Conservation (phyloP, 2,797 vertebrate genomes). For the Dipus sagitta region DNA sequence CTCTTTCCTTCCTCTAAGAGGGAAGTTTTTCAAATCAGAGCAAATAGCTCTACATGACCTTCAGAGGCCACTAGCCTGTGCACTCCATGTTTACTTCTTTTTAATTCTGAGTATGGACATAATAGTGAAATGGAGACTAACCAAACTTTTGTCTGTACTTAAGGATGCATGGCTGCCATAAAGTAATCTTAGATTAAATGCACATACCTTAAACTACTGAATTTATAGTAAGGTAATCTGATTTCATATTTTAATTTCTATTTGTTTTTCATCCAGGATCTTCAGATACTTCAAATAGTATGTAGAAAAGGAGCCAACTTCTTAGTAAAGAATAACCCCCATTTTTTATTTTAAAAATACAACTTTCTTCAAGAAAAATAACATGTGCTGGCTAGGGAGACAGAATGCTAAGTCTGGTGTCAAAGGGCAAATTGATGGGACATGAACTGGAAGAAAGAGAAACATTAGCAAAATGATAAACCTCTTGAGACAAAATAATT, state of each 20-base stretch:
- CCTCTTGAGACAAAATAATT: slow-evolving; percentile 45
- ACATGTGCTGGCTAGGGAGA: background rate
- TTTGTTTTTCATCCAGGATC: background rate
- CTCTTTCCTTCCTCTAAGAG: background rate
- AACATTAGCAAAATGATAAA: slow-evolving; percentile 47
- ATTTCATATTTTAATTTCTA: background rate
- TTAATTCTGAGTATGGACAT: background rate
- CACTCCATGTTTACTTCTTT: background rate
- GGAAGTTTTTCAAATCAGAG: background rate
- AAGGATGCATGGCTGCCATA: background rate
- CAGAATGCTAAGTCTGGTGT: background rate
- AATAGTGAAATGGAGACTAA: background rate
- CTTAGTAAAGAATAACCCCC: background rate
- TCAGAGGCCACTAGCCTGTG: background rate
- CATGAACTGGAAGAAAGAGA: slow-evolving; percentile 26
- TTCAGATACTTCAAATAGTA: slow-evolving; percentile 4
- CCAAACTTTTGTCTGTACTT: slow-evolving; percentile 6
- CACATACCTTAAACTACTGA: background rate
- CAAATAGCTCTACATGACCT: background rate
- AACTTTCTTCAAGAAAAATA: slow-evolving; percentile 48
- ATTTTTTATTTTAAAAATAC: background rate
- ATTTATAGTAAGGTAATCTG: background rate
- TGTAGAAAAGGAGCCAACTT: background rate
- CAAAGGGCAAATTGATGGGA: slow-evolving; percentile 50
- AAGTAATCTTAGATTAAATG: slow-evolving; percentile 7